A percentile compares a stretch with the other conserved stretches of the same genome.
Conservation (phyloP, 2,888 invertebrate genomes). For the Masnerella sp. region DNA sequence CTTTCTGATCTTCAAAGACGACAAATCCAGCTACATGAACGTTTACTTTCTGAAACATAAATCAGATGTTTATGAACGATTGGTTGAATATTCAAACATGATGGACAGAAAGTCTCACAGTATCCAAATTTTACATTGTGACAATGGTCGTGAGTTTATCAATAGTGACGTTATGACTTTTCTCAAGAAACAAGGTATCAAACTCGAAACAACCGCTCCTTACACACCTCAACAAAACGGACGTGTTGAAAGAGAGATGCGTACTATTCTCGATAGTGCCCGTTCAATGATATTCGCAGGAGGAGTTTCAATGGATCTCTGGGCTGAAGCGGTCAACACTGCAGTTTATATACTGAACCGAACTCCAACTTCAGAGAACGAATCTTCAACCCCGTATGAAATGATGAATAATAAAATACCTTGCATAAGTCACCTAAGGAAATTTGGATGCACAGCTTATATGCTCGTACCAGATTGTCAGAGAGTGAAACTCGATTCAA, state of each 20-base stretch:
- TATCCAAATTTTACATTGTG: conserved; percentile 9
- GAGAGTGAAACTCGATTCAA: conserved; percentile 1
- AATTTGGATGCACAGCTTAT: conserved; percentile 11
- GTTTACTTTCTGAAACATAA: conserved; percentile 53
- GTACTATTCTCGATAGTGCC: neutral
- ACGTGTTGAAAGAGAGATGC: neutral
- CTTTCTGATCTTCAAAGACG: conserved; percentile 38
- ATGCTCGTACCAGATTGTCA: conserved; percentile 1
- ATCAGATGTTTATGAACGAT: conserved; percentile 47
- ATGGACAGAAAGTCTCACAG: conserved; percentile 9
- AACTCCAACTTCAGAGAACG: neutral
- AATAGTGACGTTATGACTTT: conserved; percentile 4
- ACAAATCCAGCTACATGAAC: conserved; percentile 6
- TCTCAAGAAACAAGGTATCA: conserved; percentile 3
- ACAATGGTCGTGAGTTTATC: conserved; percentile 9
- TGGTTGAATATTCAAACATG: conserved; percentile 14
- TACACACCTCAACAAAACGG: conserved; percentile 12
- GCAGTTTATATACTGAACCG: conserved; percentile 5
- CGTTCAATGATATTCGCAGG: neutral
- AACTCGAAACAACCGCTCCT: conserved; percentile 3
- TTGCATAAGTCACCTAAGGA: neutral
- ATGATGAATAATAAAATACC: neutral
- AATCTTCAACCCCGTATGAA: neutral
- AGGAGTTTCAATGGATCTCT: neutral
- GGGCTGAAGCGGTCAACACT: conserved; percentile 2